Conservation (phyloP, 2,797 vertebrate species). For the Brotogeris chrysoptera region DNA sequence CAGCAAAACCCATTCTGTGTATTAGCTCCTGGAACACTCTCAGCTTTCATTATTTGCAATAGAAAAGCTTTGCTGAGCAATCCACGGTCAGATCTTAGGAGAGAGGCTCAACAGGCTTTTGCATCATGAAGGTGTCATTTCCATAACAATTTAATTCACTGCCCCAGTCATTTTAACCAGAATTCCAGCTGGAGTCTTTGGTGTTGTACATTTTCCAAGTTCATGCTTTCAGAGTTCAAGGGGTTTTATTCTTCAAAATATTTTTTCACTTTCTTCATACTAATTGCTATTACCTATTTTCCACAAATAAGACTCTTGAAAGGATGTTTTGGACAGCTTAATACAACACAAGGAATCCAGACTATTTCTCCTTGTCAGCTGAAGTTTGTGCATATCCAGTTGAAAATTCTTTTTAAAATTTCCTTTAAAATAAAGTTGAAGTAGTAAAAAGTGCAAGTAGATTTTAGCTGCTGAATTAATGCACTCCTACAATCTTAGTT, state of each 20-base stretch:
- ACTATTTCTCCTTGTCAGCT: background rate
- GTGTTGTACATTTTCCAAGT: background rate
- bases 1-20: background rate
- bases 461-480: background rate
- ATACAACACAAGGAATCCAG: background rate
- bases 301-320: background rate
- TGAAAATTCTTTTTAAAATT: background rate
- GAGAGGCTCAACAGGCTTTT: background rate
- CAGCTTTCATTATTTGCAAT: background rate
- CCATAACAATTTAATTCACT: background rate
- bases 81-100: background rate
- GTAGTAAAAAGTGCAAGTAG: background rate
- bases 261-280: background rate
- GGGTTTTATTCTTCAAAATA: background rate
- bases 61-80: background rate
- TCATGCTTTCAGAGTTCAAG: background rate
- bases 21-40: background rate
- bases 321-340: constrained; percentile 33
- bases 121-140: background rate
- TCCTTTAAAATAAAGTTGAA: background rate
- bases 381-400: background rate
- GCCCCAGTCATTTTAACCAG: background rate
- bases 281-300: constrained; percentile 25
- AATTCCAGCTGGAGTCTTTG: background rate
- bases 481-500: background rate